Evolutionary conservation across 2,888 invertebrate genomes (phyloP), one percentile per base, ranked within the genome.

Genomic region (Tineola bisselliella): DNA sequence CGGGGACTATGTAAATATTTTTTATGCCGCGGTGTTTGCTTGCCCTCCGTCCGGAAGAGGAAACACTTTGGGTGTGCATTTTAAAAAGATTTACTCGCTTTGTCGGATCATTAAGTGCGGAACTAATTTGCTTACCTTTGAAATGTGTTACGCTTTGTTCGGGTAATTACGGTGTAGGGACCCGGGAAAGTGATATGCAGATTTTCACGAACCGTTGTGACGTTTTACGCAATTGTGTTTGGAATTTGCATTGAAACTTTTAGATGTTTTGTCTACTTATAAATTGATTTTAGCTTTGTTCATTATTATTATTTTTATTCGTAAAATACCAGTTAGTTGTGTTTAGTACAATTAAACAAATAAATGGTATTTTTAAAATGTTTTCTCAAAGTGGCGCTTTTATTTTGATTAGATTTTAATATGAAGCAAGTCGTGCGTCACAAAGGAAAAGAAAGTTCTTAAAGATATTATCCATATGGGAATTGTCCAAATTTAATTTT

Each of bases 91-190:
- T 87, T 87, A 86, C 84, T 79, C 84, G 77, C 84, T 81, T 86
- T 84, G 86, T 83, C 84, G 86, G 86, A 81, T 84, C 86, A 87
- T 86, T 87, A 87, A 84, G 79, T 84, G 76, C 76, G 82, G 83
- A 84, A 84, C 84, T 87, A 87, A 87, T 87, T 87, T 86, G 86
- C 84, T 84, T 84, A 86, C 86, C 84, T 87, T 84, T 84, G 83
- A 82, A 86, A 87, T 82, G 86, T 84, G 86, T 80, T 79, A 79
- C 77, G 77, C 82, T 80, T 77, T 79, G 79, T 81, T 77, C 78
- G 76, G 71, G 76, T 82, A 83, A 86, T 87, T 83, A 79, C 77
- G 72, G 75, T 18, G 54, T 68, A 76, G 77, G 79, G 75, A 71
- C 75, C 70, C 70, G 76, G 74, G 68, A 52, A 44, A 48, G 79